phyloP scores from a whole-genome alignment of 37 sponge, comb jelly and placozoan genomes.

The Axinella damicornis region DNA sequence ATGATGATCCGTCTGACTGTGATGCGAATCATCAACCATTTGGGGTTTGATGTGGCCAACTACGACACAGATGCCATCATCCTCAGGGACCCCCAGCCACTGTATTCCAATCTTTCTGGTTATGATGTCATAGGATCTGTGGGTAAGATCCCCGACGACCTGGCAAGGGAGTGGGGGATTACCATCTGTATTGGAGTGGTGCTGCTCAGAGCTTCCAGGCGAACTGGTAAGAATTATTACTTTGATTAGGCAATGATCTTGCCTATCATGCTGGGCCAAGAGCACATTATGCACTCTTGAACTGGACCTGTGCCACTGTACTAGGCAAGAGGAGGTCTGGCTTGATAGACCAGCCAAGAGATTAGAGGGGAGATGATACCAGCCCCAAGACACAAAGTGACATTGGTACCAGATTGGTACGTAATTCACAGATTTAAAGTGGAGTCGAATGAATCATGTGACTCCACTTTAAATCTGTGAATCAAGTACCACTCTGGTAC shows the following conservation, averaged over 20 bases:
- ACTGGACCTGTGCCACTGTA: too few relatives aligned
- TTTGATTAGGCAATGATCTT: not conserved
- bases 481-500: too few relatives aligned
- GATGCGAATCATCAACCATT: slow-evolving; percentile 39
- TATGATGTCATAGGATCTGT: slow-evolving; percentile 28
- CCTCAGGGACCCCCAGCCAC: slow-evolving; percentile 23
- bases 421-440: too few relatives aligned
- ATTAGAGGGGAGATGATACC: too few relatives aligned
- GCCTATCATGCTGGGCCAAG: not conserved
- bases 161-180: slow-evolving; percentile 20
- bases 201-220: slow-evolving; percentile 7
- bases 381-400: too few relatives aligned
- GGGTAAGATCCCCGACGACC: slow-evolving; percentile 28
- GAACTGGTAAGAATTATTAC: slow-evolving; percentile 3
- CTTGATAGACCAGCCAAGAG: too few relatives aligned
- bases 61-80: slow-evolving; percentile 56
- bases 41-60: slow-evolving; percentile 32
- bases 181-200: slow-evolving; percentile 42
- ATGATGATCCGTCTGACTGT: slow-evolving; percentile 30
- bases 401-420: too few relatives aligned
- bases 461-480: too few relatives aligned
- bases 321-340: too few relatives aligned
- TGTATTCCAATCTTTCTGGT: not conserved
- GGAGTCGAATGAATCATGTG: too few relatives aligned
- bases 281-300: not conserved